phyloP scores from a whole-genome alignment of 2,113 vertebrate genomes.

The Indri indri region DNA sequence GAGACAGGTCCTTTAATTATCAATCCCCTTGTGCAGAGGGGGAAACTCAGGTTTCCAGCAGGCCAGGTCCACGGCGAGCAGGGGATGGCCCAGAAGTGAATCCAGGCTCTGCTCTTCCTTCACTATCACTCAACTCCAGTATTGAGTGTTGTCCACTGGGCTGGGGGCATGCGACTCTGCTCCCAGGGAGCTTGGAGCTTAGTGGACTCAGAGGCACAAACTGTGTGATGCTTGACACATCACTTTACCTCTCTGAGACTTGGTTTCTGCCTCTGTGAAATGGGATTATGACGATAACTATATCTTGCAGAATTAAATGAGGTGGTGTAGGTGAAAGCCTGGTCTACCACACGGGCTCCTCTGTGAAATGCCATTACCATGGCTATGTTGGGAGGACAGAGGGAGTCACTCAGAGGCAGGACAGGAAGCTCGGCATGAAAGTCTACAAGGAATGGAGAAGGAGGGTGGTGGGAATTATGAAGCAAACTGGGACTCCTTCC shows the following conservation, averaged over 20 bases:
- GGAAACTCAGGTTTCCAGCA: constrained; percentile 43
- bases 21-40: background rate
- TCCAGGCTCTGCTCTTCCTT: background rate
- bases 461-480: background rate
- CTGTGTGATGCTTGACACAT: background rate
- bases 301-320: background rate
- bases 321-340: background rate
- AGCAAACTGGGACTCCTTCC: background rate
- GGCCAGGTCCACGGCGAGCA: background rate
- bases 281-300: background rate
- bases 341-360: background rate
- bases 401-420: background rate
- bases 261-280: background rate
- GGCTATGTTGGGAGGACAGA: background rate
- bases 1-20: constrained; percentile 53
- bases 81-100: background rate
- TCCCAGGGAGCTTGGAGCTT: background rate
- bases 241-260: constrained; percentile 10
- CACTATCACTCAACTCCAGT: background rate
- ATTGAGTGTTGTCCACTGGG: background rate
- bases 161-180: background rate
- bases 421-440: background rate
- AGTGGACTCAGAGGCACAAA: background rate
- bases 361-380: background rate
- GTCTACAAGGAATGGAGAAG: background rate